Base-by-base conservation (phyloP, 1,140 invertebrate species). In the Laodelphax striatellus region DNA sequence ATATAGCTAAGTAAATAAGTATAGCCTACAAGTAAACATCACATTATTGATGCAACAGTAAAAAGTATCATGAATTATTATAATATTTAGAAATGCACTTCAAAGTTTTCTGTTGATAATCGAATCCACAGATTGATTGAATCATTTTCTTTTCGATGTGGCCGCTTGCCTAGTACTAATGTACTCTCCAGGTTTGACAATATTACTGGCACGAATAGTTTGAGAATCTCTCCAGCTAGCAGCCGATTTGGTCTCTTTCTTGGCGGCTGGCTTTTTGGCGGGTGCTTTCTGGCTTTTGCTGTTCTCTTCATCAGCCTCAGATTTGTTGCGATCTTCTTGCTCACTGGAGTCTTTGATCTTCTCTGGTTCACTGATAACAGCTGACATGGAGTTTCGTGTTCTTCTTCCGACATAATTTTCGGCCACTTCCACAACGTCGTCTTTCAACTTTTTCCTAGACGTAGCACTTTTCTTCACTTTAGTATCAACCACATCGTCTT, bases 191-290 rank as follows among this genome's bases (percentile, higher is more conserved):
- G 60, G 46, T 46, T 41, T 55, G 5, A 55, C 54, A 61, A 61
- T 54, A 21, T 56, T 61, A 44, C 53, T 55, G 14, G 60, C 60
- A 8, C 16, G 44, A 34, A 43, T 53, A 13, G 63, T 58, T 14
- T 44, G 55, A 55, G 42, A 64, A 28, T 64, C 60, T 34, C 44
- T 62, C 63, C 63, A 64, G 43, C 63, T 62, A 16, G 22, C 24
- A 21, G 44, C 55, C 11, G 14, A 3, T 14, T 38, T 41, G 2
- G n/a, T 38, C 16, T 17, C 10, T 42, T 52, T 57, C 43, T 44
- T 50, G 3, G 41, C 41, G 3, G 53, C 17, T 60, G 62, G 62
- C 44, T 56, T 53, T 19, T 38, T 54, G 52, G n/a, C 28, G 22
- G 53, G 59, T 11, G 50, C 24, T 52, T 60, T 56, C n/a, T 61